phyloP scores from a whole-genome alignment of 2,113 vertebrate genomes.

The Orientallactaga bullata region DNA sequence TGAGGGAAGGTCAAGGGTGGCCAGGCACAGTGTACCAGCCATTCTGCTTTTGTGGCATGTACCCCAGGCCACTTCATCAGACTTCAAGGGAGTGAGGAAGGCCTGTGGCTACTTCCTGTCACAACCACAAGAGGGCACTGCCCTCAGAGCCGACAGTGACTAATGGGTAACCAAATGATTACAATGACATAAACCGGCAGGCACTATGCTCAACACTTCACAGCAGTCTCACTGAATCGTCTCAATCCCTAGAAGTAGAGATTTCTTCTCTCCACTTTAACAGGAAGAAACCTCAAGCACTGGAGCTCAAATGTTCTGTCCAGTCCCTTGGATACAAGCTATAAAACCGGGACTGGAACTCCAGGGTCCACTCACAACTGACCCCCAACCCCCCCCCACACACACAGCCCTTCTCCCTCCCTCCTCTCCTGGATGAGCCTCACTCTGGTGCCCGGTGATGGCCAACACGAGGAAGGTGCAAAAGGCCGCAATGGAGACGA shows the following conservation, averaged over 20 bases:
- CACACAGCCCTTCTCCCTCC: background rate
- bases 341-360: background rate
- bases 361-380: no score
- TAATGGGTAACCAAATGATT: background rate
- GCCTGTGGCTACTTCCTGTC: background rate
- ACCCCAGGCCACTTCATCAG: background rate
- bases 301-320: background rate
- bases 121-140: conserved; percentile 59
- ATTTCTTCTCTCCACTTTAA: background rate
- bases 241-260: background rate
- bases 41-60: background rate
- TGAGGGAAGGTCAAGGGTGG: background rate
- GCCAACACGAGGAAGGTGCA: conserved; percentile 92
- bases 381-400: no score
- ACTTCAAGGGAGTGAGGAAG: background rate
- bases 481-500: conserved; percentile 90
- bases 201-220: background rate
- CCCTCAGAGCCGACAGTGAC: background rate
- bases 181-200: no score
- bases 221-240: background rate
- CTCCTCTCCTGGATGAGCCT: conserved; percentile 67
- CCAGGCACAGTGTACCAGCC: background rate
- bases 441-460: conserved; percentile 91
- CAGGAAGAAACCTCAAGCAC: background rate
- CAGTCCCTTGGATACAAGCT: background rate